A percentile compares a stretch with the other conserved stretches of the same genome.
phyloP scores from a whole-genome alignment of 2,113 vertebrate species.

The Telmatochromis sp. region DNA sequence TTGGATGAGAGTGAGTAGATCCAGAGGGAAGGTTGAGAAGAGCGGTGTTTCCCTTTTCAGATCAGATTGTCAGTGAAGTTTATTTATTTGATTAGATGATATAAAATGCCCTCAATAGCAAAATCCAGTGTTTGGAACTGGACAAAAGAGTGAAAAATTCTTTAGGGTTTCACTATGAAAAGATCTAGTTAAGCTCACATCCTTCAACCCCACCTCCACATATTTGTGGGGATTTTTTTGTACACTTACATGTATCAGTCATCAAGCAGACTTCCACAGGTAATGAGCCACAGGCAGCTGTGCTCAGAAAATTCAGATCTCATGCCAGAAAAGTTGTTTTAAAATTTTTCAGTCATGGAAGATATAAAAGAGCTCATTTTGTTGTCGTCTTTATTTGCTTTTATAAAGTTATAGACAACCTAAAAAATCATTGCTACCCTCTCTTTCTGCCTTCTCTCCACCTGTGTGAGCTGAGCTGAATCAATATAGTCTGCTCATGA shows the following conservation, averaged over 20 bases:
- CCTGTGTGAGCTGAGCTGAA: neutral
- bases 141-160: neutral
- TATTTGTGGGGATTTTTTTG: neutral
- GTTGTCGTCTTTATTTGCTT: neutral
- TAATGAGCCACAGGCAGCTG: neutral
- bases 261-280: neutral
- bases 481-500: neutral
- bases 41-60: neutral
- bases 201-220: neutral
- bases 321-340: neutral
- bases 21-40: neutral
- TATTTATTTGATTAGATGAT: neutral
- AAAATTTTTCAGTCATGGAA: neutral
- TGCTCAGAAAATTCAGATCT: neutral
- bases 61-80: neutral
- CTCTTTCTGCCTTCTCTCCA: neutral
- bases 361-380: neutral
- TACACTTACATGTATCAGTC: neutral
- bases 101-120: neutral
- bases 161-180: neutral
- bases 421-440: neutral
- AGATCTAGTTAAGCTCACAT: neutral
- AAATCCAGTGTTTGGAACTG: neutral
- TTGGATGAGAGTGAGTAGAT: neutral
- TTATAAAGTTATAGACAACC: neutral